phyloP scores from a whole-genome alignment of 2,113 vertebrate species.

The Euleptes europaea region DNA sequence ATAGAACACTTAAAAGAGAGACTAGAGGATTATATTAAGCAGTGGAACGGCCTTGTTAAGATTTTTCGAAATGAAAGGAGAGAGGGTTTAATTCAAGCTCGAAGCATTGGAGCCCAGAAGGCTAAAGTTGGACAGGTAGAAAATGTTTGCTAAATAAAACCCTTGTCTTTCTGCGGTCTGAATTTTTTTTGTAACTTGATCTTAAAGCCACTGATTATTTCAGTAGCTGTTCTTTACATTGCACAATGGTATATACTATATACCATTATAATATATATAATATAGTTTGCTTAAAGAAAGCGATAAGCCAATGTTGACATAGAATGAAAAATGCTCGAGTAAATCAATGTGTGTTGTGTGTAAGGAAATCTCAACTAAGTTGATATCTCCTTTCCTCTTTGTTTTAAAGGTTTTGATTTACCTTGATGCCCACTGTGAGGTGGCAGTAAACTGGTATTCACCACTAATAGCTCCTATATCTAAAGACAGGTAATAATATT shows the following conservation, averaged over 20 bases:
- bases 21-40: conserved; percentile 92
- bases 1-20: conserved; percentile 91
- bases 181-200: background rate
- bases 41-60: conserved; percentile 97
- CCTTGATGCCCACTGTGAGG: conserved; percentile 98
- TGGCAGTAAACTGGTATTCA: conserved; percentile 95
- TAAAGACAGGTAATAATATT: conserved; percentile 90
- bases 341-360: background rate
- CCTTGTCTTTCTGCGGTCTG: background rate
- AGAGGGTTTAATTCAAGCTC: conserved; percentile 96
- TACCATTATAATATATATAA: too few relatives aligned
- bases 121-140: conserved; percentile 93
- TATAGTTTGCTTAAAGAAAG: background rate
- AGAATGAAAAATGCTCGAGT: conserved; percentile 10
- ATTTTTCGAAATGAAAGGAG: conserved; percentile 94
- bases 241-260: background rate
- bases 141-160: conserved; percentile 8
- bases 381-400: conserved; percentile 46
- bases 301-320: background rate
- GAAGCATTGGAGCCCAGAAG: conserved; percentile 94
- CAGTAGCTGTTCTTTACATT: conserved; percentile 10
- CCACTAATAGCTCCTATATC: conserved; percentile 95
- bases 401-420: conserved; percentile 92
- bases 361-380: conserved; percentile 10
- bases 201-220: background rate